A percentile compares a stretch with the other conserved stretches of the same genome.
Conservation (phyloP, 64 coral and sea anemone species). For the Montipora sp. region DNA sequence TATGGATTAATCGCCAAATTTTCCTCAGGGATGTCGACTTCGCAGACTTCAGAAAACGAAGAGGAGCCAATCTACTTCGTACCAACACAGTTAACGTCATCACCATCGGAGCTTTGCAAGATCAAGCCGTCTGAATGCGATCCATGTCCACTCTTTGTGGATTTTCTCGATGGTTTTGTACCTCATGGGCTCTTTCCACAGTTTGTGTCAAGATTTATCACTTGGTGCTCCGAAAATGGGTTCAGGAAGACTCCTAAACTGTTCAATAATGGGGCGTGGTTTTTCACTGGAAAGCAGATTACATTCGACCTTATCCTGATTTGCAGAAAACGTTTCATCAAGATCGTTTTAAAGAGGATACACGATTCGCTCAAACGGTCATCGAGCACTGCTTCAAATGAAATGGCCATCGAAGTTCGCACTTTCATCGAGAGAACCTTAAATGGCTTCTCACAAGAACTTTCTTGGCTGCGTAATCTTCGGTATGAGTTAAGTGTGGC, state of each 20-base stretch:
- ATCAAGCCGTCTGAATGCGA: too few relatives aligned
- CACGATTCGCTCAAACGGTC: neutral
- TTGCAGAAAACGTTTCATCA: constrained; percentile 10
- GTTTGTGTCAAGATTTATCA: neutral
- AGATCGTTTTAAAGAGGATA: neutral
- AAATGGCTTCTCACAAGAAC: constrained; percentile 16
- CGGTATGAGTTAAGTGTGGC: too few relatives aligned
- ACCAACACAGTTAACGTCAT: neutral
- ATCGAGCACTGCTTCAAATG: neutral
- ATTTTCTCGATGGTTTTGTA: too few relatives aligned
- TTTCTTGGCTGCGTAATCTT: constrained; percentile 16
- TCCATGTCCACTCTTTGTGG: too few relatives aligned
- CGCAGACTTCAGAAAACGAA: neutral
- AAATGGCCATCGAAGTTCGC: constrained; percentile 5
- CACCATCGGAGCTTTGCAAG: neutral
- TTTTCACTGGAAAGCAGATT: neutral
- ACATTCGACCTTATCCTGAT: constrained; percentile 5
- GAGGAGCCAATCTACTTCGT: constrained; percentile 14
- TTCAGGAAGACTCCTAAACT: neutral
- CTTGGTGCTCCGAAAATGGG: neutral
- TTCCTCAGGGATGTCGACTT: constrained; percentile 27
- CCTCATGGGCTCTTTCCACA: too few relatives aligned
- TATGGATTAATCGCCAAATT: too few relatives aligned
- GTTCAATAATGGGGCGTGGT: neutral
- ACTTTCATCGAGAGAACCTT: constrained; percentile 46